Conservation (phyloP, 2,113 vertebrate genomes). For the Dipodomys merriami region DNA sequence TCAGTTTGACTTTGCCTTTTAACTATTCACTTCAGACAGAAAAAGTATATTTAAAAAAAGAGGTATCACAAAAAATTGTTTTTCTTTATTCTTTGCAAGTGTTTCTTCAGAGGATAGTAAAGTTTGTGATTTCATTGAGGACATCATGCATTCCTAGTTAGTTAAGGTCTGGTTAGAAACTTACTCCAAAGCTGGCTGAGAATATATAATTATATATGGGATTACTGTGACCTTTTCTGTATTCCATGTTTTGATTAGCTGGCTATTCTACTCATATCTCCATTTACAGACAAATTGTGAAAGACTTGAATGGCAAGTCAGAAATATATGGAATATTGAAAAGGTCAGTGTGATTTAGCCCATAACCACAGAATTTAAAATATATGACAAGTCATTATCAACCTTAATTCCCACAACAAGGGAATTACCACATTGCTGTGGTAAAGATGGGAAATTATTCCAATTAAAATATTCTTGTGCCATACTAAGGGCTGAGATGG, state of each 20-base stretch:
- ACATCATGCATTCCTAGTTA: background rate
- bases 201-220: slow-evolving; percentile 59
- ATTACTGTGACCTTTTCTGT: slow-evolving; percentile 82
- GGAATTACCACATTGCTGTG: no score
- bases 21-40: background rate
- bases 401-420: slow-evolving; percentile 73
- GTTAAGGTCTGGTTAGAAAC: slow-evolving; percentile 42
- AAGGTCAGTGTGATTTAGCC: slow-evolving; percentile 84
- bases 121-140: background rate
- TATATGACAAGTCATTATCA: slow-evolving; percentile 73
- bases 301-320: slow-evolving; percentile 77
- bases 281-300: slow-evolving; percentile 63
- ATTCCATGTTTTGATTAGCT: slow-evolving; percentile 77
- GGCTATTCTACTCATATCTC: slow-evolving; percentile 66
- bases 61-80: background rate
- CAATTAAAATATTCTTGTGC: slow-evolving; percentile 80
- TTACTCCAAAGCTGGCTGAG: slow-evolving; percentile 54
- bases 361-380: slow-evolving; percentile 71
- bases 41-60: background rate
- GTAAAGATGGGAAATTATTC: slow-evolving; percentile 71
- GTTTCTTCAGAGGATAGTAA: slow-evolving; percentile 46
- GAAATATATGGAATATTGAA: slow-evolving; percentile 72
- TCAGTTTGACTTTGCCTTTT: slow-evolving; percentile 15
- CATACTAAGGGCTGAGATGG: slow-evolving; percentile 15
- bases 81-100: background rate